Conservation (phyloP, 2,888 invertebrate genomes). For the Apodemia hepburni region DNA sequence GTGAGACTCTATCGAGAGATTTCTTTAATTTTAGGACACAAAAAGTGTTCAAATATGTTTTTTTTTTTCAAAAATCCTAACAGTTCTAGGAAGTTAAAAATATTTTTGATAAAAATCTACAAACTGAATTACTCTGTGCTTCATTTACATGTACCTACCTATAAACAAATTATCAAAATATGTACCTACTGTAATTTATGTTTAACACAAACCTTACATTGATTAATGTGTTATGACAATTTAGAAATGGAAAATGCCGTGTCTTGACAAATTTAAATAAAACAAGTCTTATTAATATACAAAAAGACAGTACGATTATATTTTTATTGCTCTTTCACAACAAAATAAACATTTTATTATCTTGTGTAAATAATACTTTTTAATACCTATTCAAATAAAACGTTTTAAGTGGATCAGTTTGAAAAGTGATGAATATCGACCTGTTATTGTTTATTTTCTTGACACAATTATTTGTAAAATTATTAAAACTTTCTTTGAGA, state of each 20-base stretch:
- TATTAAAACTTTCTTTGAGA: too few relatives aligned
- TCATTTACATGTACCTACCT: too few relatives aligned
- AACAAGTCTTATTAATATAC: neutral
- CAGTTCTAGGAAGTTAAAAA: too few relatives aligned
- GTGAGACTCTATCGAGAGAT: too few relatives aligned
- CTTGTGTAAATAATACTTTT: conserved; percentile 4
- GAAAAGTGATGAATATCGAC: neutral
- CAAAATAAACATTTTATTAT: neutral
- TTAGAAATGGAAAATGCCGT: neutral
- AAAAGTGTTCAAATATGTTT: too few relatives aligned
- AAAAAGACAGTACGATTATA: neutral
- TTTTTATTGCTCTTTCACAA: conserved; percentile 3
- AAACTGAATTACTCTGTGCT: too few relatives aligned
- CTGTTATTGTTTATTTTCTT: neutral
- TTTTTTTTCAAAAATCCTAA: too few relatives aligned
- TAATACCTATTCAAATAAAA: neutral
- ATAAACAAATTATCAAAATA: too few relatives aligned
- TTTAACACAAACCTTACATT: too few relatives aligned
- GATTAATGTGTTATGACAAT: neutral
- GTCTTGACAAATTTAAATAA: neutral
- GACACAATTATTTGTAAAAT: neutral
- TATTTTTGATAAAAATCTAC: too few relatives aligned
- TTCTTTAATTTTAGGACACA: too few relatives aligned
- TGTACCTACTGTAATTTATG: too few relatives aligned
- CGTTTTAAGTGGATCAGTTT: neutral